Evolutionary conservation across 2,888 invertebrate species (phyloP), one percentile per base, ranked within the genome.

Genomic region (Phortica magna): DNA sequence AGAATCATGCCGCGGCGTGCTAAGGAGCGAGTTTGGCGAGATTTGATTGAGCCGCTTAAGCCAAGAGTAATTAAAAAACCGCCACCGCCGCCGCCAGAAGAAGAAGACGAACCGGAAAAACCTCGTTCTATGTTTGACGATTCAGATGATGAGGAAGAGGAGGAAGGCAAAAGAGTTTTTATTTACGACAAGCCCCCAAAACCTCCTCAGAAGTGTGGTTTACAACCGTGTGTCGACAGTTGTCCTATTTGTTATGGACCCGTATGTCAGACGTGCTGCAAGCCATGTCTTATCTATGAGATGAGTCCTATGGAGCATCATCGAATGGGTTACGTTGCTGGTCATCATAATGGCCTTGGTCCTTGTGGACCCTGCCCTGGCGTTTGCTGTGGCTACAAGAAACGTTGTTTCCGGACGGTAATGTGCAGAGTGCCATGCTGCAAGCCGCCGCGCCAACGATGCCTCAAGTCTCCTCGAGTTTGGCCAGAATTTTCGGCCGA

Each of bases 161-260:
- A 53, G 31, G n/a, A 31, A 31, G 9, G 3, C 5, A 71, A 71
- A 31, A 14, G 10, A 53, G 70, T 71, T 7, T 71, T 71, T 17
- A 71, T n/a, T 31, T 71, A 71, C 39, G 53, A 71, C 22, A 71
- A 71, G 17, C 70, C 70, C 2, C 70, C 70, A n/a, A 71, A 71
- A 31, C 70, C 70, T 7, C 70, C 70, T 0, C 70, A 71, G 55
- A 55, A 55, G 22, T 53, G 53, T 12, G 70, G 70, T 53, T 14
- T 71, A 22, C 10, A 31, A 19, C 70, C 70, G 7, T 71, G 70
- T 53, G 5, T 7, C n/a, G 22, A 12, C 19, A 10, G n/a, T 9
- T 9, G 19, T 9, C 19, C n/a, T 7, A 42, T n/a, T n/a, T n/a
- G n/a, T n/a, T n/a, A n/a, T n/a, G n/a, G 9, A 6, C 43, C 43